A percentile compares a stretch with the other conserved stretches of the same genome.
Evolutionary conservation across 2,888 invertebrate species (phyloP).

Genomic region (Nowickia ferox): DNA sequence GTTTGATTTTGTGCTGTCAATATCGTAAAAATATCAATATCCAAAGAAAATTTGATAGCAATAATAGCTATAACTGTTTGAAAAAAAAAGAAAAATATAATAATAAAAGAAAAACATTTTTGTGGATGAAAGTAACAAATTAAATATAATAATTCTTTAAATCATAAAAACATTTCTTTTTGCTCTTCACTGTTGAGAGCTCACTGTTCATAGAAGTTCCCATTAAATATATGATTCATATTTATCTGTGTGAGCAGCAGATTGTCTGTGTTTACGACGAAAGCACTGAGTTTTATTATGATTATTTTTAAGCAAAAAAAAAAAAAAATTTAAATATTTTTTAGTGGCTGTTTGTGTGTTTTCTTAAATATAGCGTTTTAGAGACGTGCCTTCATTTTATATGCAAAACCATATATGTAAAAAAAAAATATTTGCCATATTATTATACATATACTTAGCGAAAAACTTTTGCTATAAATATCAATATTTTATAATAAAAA

Average conservation of each 20-base stretch:
- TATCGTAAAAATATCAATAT: no score
- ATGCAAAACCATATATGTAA: constrained; percentile 42
- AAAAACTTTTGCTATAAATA: background rate
- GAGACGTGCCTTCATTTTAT: constrained; percentile 64
- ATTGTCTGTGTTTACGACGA: background rate
- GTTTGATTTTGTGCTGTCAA: no score
- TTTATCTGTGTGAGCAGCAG: background rate
- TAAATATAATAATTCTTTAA: no score
- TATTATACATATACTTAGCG: constrained; percentile 22
- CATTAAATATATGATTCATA: constrained; percentile 41
- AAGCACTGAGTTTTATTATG: constrained; percentile 27
- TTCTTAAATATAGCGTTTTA: constrained; percentile 48
- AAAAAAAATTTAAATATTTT: constrained; percentile 43
- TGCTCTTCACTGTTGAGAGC: background rate
- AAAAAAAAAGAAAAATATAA: no score
- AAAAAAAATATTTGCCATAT: background rate
- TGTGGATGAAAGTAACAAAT: no score
- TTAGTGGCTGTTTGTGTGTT: constrained; percentile 17
- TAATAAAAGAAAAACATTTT: no score
- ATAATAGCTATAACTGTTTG: no score
- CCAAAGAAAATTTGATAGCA: no score
- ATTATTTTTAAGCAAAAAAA: constrained; percentile 36
- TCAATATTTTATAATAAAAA: background rate
- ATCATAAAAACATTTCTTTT: background rate
- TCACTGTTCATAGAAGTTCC: background rate